phyloP scores from a whole-genome alignment of 2,888 invertebrate genomes.

The Ennomos fuscantarius region DNA sequence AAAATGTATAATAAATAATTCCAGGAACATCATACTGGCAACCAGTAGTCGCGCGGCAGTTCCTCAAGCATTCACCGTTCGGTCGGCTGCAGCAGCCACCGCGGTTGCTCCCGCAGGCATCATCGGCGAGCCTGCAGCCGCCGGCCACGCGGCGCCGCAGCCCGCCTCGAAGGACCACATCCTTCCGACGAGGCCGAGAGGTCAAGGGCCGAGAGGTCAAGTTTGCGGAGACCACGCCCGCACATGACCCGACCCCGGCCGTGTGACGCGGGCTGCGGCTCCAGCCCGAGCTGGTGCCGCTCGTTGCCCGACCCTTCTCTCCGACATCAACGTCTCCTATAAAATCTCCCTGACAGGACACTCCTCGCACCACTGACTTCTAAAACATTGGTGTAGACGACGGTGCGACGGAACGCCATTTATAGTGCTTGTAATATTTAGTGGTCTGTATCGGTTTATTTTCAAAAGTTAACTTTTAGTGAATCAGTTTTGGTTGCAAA shows the following conservation, averaged over 20 bases:
- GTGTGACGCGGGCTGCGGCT: conserved; percentile 84
- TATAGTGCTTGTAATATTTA: conserved; percentile 23
- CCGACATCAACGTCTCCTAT: conserved; percentile 48
- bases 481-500: conserved; percentile 12
- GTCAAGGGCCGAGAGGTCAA: conserved; percentile 84
- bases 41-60: conserved; percentile 90
- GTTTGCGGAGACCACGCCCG: conserved; percentile 72
- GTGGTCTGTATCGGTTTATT: conserved; percentile 2
- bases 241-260: conserved; percentile 62
- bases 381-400: conserved; percentile 43
- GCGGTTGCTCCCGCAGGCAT: conserved; percentile 69
- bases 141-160: conserved; percentile 59
- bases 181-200: conserved; percentile 79
- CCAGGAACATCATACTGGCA: conserved; percentile 86
- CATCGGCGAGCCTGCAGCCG: conserved; percentile 79
- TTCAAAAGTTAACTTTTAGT: background rate
- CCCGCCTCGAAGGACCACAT: conserved; percentile 73
- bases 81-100: conserved; percentile 50
- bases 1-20: conserved; percentile 1
- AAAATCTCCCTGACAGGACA: conserved; percentile 62
- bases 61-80: conserved; percentile 89
- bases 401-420: conserved; percentile 22
- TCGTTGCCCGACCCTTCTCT: conserved; percentile 57
- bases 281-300: conserved; percentile 84
- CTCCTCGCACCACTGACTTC: conserved; percentile 72